Evolutionary conservation across 2,113 vertebrate genomes (phyloP).

Genomic region (Lonchura striata): DNA sequence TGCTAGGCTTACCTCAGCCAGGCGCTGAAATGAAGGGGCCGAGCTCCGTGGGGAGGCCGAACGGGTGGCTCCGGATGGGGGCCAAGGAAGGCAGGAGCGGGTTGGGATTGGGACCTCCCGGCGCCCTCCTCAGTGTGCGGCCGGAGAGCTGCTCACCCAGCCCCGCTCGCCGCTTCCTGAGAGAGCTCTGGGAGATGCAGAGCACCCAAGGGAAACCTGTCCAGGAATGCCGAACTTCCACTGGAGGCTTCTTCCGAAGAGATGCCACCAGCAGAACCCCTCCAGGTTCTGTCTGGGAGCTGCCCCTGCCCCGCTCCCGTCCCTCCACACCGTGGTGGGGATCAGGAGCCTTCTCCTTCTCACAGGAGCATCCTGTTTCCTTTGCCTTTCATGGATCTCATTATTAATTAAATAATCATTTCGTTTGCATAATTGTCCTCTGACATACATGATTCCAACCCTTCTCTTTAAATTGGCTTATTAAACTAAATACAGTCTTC

Average conservation of each 20-base stretch:
- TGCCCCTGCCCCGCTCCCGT: rapidly evolving
- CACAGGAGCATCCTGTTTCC: constrained; percentile 18
- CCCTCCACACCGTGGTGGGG: not conserved
- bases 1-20: too few relatives aligned
- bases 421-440: constrained; percentile 71
- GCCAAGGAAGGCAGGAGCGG: not conserved
- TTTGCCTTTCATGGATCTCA: constrained; percentile 62
- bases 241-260: not conserved
- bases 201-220: not conserved
- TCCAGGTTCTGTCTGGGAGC: not conserved
- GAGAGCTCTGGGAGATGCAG: not conserved
- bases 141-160: not conserved
- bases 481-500: constrained; percentile 68
- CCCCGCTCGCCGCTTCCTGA: not conserved
- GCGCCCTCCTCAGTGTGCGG: not conserved
- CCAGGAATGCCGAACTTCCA: not conserved
- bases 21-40: not conserved
- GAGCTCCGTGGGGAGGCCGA: not conserved
- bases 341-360: constrained; percentile 7
- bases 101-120: rapidly evolving
- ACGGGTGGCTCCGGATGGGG: not conserved
- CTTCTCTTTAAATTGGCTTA: constrained; percentile 69
- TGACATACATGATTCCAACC: constrained; percentile 69
- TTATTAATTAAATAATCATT: constrained; percentile 75
- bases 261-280: not conserved